Evolutionary conservation across 2,113 vertebrate species (phyloP), one percentile per base, ranked within the genome.

Genomic region (Neotoma lepida): DNA sequence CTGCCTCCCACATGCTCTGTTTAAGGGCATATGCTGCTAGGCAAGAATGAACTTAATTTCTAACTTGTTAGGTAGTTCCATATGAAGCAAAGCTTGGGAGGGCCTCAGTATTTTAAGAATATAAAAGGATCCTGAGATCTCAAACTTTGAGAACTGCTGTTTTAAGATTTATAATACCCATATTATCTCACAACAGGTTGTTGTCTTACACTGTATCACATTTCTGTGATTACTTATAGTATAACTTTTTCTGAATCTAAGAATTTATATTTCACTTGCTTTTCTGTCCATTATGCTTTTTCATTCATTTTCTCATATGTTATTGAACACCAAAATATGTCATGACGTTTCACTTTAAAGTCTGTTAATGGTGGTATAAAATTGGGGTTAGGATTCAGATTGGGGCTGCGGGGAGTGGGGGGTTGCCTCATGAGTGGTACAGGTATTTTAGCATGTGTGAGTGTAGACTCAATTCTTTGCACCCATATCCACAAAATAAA

Each of bases 331-430:
- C 64, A 76, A 46, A 74, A 56, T 76, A 71, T 9, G 61, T 71
- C 22, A 17, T 44, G 64, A 9, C 30, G 54, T 66, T 84, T 66
- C 30, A 80, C 56, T 76, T 56, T 86, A 39, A 77, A 68, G 68
- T 73, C 44, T 51, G 70, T 85, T 51, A 73, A n/a, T 61, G 51
- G 46, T 54, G 15, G 17, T 49, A 14, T 86, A 14, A 24, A 22
- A 4, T 30, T 63, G 63, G 63, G 44, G 54, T 49, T 66, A n/a
- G 33, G 44, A 35, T 68, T 86, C 10, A 49, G 17, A 20, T 68
- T 68, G 33, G n/a, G 12, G 2, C 28, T 26, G 5, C 5, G 28
- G 17, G 12, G 63, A n/a, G 2, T 0, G 1, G 2, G 17, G 15
- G 33, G 33, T 68, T 41, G 4, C 20, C 13, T 77, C 44, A 39